Base-by-base conservation (phyloP, 1,140 invertebrate species). In the Drosophila nasuta region DNA sequence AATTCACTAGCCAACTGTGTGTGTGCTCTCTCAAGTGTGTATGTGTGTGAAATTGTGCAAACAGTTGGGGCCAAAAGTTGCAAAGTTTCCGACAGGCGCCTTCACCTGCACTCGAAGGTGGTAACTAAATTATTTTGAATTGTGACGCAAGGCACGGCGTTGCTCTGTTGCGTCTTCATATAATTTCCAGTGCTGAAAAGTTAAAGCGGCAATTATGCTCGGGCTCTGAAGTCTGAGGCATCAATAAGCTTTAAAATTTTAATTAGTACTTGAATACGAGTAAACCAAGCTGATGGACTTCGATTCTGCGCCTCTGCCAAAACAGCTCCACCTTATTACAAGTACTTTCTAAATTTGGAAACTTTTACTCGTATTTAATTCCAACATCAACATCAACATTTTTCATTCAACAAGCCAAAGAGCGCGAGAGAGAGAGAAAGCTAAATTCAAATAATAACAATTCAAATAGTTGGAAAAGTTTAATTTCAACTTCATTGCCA, bases 91-190 rank as follows among this genome's bases (percentile, higher is more conserved):
- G 83, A 88, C 83, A 81, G 73, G 58, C 69, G 69, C 68, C 81
- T 85, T 83, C 82, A 79, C 66, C 80, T 79, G 82, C 75, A 77
- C 75, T 75, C 63, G 67, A 52, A 70, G 85, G 80, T 81, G 80
- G 85, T 66, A 89, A 89, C 85, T 89, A 89, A 85, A 89, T 89
- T 89, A 89, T 85, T 85, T 89, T 70, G 81, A 81, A 76, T 68
- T 81, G 59, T 35, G 72, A 38, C 54, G 54, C 70, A 35, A 33
- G 51, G 30, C 48, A 45, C 20, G 20, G 6, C 46, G 38, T 56
- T 43, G 5, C 30, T 17, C 13, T 7, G 13, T 56, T 43, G 41
- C 35, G 35, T 59, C n/a, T 75, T 82, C 71, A 68, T 80, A 52
- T 54, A 78, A 75, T 70, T 25, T 77, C 79, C 69, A 52, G 56